Base-by-base conservation (phyloP, 2,888 invertebrate genomes). In the Oligia fasciuncula region DNA sequence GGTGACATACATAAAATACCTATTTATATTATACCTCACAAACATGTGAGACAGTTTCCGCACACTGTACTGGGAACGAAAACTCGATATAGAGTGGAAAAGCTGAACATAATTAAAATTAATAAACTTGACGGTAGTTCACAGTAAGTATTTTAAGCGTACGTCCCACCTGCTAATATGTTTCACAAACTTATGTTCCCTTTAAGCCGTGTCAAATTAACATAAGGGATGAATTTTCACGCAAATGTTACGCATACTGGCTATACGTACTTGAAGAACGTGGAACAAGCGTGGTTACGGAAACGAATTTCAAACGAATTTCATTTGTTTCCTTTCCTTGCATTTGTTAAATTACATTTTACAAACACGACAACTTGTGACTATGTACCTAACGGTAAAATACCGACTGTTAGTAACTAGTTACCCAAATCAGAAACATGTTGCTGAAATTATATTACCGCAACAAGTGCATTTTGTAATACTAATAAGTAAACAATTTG, bases 141-240 rank as follows among this genome's bases (percentile, higher is more conserved):
- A 74, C 68, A 71, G 76, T 66, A 68, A 81, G 83, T 82, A 80
- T 83, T 87, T 85, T 73, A 86, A 80, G 73, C 66, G 69, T n/a
- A 49, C 75, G 80, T 72, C 49, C 79, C 83, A 86, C 83, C 78
- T 85, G 79, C 73, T 87, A 77, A 83, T 86, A 83, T 76, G 78
- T 87, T 86, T 83, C 82, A 83, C 63, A 77, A 81, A 80, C 78
- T 77, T 80, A 85, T 79, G 82, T 81, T 79, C 79, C 46, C 74
- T 81, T 75, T 72, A 67, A 84, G 76, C 81, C 82, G 80, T 76
- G 85, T 83, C 79, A 84, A 88, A 88, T 88, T 85, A 87, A 82
- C 85, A 87, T 88, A 88, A 77, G 88, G 88, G 87, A 88, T 83
- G 86, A 88, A 86, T 88, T 83, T 86, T 76, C 80, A 83, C 87